Base-by-base conservation (phyloP, 2,797 vertebrate genomes). In the Diceros bicornis region DNA sequence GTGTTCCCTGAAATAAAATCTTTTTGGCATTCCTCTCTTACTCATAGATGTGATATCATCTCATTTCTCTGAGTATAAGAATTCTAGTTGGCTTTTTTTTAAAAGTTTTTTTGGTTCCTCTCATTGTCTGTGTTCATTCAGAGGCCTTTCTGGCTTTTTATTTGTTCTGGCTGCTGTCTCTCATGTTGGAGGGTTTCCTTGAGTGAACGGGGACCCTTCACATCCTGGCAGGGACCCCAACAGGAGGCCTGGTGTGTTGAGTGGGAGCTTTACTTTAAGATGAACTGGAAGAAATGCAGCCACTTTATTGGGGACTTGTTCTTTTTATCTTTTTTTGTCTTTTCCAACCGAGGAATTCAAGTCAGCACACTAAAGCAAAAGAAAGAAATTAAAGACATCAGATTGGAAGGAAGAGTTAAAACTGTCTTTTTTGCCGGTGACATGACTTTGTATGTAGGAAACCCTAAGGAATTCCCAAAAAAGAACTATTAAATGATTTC, bases 31-130 rank as follows among this genome's bases (percentile, higher is more conserved):
- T n/a, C 29, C n/a, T 41, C 17, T 72, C n/a, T 47, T 14, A 3
- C 18, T 27, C 69, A 4, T 2, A 2, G 11, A 16, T 41, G 4
- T 7, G 2, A 3, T 1, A 3, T 14, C 7, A 18, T 9, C 37
- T 47, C 37, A 13, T 32, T 61, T 84, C 17, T 61, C 77, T 41
- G 69, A 78, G 55, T 41, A 7, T 0, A 16, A 11, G 5, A 6
- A 25, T 55, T 16, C 0, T 6, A 4, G 12, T 37, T 34, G 34
- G 59, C 50, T 32, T 6, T 32, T 29, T 29, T 8, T 4, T 0
- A 4, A 17, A 21, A 23, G 5, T 20, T 41, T 23, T 2, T 23
- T 79, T 32, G 2, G 41, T 13, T 61, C 47, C 47, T 37, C 34
- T 20, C 61, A 4, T 8, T 47, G n/a, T 44, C 64, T 23, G 3